Base-by-base conservation (phyloP, 2,888 invertebrate genomes). In the Eristalis tenax region DNA sequence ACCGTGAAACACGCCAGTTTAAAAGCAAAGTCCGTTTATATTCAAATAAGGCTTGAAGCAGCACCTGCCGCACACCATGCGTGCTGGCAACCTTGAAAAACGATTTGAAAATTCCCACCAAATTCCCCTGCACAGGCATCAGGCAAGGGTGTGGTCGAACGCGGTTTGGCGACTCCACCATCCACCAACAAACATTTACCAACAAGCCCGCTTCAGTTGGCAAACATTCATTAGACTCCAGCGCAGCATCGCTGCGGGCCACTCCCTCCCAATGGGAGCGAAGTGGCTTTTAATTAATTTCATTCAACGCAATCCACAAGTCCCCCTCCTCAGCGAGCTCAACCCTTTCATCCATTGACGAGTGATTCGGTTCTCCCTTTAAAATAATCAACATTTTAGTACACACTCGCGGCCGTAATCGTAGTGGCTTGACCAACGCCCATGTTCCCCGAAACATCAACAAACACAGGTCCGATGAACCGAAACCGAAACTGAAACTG, bases 341-440 rank as follows among this genome's bases (percentile, higher is more conserved):
- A 15, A 50, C 76, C 63, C n/a, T 38, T 70, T n/a, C 28, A 18
- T 8, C 18, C 50, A 50, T 50, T 50, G 50, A 50, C 50, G 50
- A n/a, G 50, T 18, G 50, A 18, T 50, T 50, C 50, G n/a, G 50
- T 50, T n/a, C 18, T 38, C 13, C n/a, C 8, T 50, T 69, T 69
- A 40, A 56, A 77, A 77, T 50, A 63, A 77, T 77, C 26, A 56
- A 77, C 77, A 69, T 61, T 63, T 63, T 18, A 50, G 26, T 77
- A 69, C 26, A 69, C 65, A 23, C 18, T 32, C 35, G 66, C 56
- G 22, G 26, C 11, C 57, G n/a, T n/a, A 68, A 26, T 56, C 68
- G n/a, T 13, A 68, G 18, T 56, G 63, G 50, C 18, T 61, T 73
- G 73, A 80, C 80, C 80, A 80, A 80, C 73, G 80, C 80, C 80